Conservation (phyloP, 2,888 invertebrate species). For the Punctoribates punctum region DNA sequence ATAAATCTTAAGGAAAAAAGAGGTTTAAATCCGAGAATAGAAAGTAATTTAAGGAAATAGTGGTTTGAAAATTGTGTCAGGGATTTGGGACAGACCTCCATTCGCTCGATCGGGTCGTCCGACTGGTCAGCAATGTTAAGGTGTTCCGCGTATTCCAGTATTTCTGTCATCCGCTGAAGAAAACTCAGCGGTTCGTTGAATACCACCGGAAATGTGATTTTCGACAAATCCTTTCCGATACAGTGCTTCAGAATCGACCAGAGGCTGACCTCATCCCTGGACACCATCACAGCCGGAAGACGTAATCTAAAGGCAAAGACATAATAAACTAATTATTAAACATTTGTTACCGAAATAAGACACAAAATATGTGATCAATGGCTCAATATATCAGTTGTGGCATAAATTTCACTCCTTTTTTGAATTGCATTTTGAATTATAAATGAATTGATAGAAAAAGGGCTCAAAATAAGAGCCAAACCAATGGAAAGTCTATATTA, state of each 20-base stretch:
- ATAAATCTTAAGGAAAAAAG: too few relatives aligned
- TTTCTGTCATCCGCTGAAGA: slow-evolving; percentile 57
- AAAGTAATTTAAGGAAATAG: too few relatives aligned
- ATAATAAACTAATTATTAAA: background rate
- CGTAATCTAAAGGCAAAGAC: slow-evolving; percentile 40
- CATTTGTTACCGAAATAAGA: background rate
- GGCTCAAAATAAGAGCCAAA: too few relatives aligned
- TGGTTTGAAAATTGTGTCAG: background rate
- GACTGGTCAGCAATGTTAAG: slow-evolving; percentile 54
- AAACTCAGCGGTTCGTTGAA: slow-evolving; percentile 60
- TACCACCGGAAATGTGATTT: slow-evolving; percentile 59
- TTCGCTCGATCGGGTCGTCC: slow-evolving; percentile 55
- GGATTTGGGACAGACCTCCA: slow-evolving; percentile 53
- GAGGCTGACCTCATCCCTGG: slow-evolving; percentile 70
- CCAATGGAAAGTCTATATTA: too few relatives aligned
- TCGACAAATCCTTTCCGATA: slow-evolving; percentile 62
- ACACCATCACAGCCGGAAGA: slow-evolving; percentile 48
- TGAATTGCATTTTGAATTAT: background rate
- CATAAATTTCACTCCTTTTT: background rate
- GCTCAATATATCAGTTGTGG: background rate
- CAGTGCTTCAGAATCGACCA: slow-evolving; percentile 89
- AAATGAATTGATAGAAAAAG: too few relatives aligned
- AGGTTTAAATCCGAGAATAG: too few relatives aligned
- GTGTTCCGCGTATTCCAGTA: slow-evolving; percentile 56
- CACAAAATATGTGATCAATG: background rate